Base-by-base conservation (phyloP, 2,113 vertebrate species). In the Danionella cerebrum region DNA sequence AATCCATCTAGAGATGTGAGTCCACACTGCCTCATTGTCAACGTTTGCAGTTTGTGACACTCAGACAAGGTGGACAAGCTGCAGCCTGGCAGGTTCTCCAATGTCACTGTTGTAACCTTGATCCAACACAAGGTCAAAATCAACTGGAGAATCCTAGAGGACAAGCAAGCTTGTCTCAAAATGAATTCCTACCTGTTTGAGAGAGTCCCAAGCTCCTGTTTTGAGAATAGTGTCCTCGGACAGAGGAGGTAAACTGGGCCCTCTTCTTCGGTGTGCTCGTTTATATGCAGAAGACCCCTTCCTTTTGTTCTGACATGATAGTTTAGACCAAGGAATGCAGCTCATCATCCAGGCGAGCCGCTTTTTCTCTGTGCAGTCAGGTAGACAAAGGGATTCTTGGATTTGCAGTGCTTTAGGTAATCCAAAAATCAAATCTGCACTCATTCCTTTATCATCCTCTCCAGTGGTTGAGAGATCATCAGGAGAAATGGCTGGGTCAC, bases 71-170 rank as follows among this genome's bases (percentile, higher is more conserved):
- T 91, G 35, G 88, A 91, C 12, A 96, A 83, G 73, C 80, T 87
- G 29, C 89, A 96, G 65, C 85, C 82, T 1, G 92, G 84, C 60
- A 93, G 76, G 79, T 93, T 90, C 78, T 93, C 87, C 1, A 98
- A 84, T 1, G 69, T 85, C 68, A 97, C 78, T 0, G 65, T 83
- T 72, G 89, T 94, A 39, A 98, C 84, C 95, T 67, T 53, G 27
- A 11, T 59, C 19, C 31, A n/a, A 16, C 11, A 13, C 11, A 67
- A 45, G 9, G 2, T 41, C 6, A 67, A 31, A 42, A 9, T 5
- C 9, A 6, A 33, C 9, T 33, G 9, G 5, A 33, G 5, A 8
- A 42, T 27, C 14, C 27, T 3, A 41, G 3, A 18, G 19, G 45
- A 38, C 6, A 12, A 53, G 5, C 4, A 57, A 39, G n/a, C 6